Percentiles rank a stretch among this genome's conserved stretches.
phyloP scores from a whole-genome alignment of 2,888 invertebrate genomes.

The Lepeophtheirus nordmannii region DNA sequence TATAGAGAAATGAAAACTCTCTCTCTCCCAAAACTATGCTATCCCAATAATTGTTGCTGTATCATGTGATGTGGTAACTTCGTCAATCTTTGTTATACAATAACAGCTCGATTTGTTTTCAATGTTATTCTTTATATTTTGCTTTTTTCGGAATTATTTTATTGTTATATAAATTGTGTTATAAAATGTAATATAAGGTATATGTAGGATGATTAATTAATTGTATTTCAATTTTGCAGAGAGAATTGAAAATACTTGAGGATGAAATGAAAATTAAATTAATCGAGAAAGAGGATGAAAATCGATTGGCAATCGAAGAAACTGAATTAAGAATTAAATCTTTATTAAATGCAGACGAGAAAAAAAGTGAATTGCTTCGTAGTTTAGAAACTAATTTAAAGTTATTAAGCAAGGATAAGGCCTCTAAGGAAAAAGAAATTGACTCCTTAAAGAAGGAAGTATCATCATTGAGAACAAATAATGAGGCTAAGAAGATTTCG shows the following conservation, averaged over 20 bases:
- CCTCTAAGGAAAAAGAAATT: background rate
- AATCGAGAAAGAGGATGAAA: slow-evolving; percentile 20
- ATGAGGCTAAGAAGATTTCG: background rate
- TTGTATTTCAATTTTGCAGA: background rate
- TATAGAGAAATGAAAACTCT: too few relatives aligned
- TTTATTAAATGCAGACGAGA: slow-evolving; percentile 26
- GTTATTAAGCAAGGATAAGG: background rate
- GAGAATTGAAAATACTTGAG: slow-evolving; percentile 20
- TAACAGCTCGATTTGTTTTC: too few relatives aligned
- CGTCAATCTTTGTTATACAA: too few relatives aligned
- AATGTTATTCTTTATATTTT: too few relatives aligned
- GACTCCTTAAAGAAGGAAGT: background rate
- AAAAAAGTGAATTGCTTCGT: slow-evolving; percentile 27
- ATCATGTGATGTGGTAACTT: too few relatives aligned
- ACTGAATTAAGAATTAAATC: slow-evolving; percentile 24
- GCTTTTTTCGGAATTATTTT: too few relatives aligned
- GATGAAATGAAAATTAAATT: slow-evolving; percentile 19
- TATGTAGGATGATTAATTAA: too few relatives aligned
- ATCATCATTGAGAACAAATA: background rate
- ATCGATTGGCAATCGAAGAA: slow-evolving; percentile 21
- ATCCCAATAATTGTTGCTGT: too few relatives aligned
- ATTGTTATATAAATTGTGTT: too few relatives aligned
- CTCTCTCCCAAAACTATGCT: too few relatives aligned
- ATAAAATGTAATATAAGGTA: too few relatives aligned
- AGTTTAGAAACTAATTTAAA: slow-evolving; percentile 24